Evolutionary conservation across 2,113 vertebrate genomes (phyloP).

Genomic region (Ctenodactylus gundi): DNA sequence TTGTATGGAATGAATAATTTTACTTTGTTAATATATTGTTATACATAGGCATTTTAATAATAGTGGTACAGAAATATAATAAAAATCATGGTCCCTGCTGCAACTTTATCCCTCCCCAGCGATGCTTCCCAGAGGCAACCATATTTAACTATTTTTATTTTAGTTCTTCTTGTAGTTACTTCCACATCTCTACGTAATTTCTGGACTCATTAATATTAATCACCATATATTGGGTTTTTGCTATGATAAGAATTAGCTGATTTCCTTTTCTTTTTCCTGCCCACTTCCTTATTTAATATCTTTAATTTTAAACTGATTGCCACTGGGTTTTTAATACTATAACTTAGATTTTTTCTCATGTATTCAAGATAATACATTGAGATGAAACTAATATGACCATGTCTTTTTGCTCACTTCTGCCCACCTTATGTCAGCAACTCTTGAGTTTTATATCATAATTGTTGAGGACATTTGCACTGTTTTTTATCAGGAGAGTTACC

Average conservation of each 20-base stretch:
- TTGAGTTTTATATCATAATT: neutral
- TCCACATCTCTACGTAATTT: conserved; percentile 7
- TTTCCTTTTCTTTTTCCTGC: neutral
- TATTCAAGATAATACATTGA: neutral
- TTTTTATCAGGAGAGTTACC: neutral
- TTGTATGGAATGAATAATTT: conserved; percentile 45
- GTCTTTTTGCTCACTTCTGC: neutral
- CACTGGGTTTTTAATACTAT: neutral
- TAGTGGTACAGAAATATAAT: neutral
- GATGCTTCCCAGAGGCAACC: neutral
- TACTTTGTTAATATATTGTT: conserved; percentile 17
- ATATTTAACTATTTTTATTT: conserved; percentile 8
- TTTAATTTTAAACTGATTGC: neutral
- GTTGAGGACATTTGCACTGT: neutral
- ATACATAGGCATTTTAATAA: conserved; percentile 45
- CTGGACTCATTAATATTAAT: conserved; percentile 38
- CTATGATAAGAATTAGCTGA: neutral
- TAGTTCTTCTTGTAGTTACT: conserved; percentile 3
- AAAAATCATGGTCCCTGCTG: neutral
- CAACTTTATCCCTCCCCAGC: neutral
- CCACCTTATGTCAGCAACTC: neutral
- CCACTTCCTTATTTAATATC: neutral
- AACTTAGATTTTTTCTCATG: neutral
- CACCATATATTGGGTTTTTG: neutral
- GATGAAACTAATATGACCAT: neutral